A percentile compares a stretch with the other conserved stretches of the same genome.
These are phyloP conservation scores for Siniperca obscura DNA, from an alignment of 2,797 vertebrate species.

Conservation along the genomic window DNA sequence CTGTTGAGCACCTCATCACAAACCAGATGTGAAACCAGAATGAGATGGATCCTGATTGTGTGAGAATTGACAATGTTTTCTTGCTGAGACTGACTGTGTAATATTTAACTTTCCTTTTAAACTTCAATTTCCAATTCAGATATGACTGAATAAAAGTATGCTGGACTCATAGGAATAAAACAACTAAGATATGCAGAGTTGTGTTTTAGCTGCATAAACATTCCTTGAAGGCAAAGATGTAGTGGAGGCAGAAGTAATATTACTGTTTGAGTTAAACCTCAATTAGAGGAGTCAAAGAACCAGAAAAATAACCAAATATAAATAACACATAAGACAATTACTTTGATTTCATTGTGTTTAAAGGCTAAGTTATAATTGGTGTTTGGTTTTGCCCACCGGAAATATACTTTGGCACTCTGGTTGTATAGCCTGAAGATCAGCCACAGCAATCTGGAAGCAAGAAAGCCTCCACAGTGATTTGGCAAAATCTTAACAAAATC, in stretches of 20 bases:
- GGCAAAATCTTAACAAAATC: not conserved
- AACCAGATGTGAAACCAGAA: slow-evolving; percentile 35
- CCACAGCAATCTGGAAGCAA: slow-evolving; percentile 1
- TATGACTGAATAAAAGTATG: not conserved
- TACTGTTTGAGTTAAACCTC: not conserved
- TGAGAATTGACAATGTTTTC: slow-evolving; percentile 19
- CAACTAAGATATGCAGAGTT: slow-evolving; percentile 8
- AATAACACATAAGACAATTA: not conserved
- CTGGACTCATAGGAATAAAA: slow-evolving; percentile 2
- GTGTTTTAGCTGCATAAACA: not conserved
- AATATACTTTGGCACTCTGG: slow-evolving; percentile 16
- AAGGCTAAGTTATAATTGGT: not conserved
- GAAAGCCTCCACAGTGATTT: slow-evolving; percentile 10
- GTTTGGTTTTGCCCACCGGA: not conserved
- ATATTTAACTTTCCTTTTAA: not conserved
- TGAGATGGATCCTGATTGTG: not conserved
- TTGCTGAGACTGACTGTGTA: not conserved
- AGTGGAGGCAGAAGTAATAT: not conserved
- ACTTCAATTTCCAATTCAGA: slow-evolving; percentile 12
- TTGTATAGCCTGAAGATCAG: not conserved
- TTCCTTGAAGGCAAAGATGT: slow-evolving; percentile 8
- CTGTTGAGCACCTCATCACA: slow-evolving; percentile 46
- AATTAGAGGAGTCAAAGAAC: slow-evolving; percentile 19
- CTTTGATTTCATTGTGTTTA: slow-evolving; percentile 8
- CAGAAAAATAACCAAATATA: not conserved